These are phyloP conservation scores for Thaumetopoea pityocampa DNA, from an alignment of 1,140 invertebrate species.

Conservation along the genomic window DNA sequence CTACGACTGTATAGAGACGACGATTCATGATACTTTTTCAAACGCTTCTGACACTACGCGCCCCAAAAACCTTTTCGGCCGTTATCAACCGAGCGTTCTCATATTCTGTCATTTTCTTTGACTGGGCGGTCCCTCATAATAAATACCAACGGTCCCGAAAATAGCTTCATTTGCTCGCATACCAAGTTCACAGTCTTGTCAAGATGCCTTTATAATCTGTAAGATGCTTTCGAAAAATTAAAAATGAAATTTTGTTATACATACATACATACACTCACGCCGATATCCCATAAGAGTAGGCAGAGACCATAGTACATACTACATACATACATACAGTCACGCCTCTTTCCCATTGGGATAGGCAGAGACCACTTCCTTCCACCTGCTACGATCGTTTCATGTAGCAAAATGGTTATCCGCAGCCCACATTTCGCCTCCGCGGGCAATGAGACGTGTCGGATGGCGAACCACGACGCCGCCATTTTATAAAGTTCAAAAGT, in stretches of 20 bases:
- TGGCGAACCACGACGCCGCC: too few relatives aligned
- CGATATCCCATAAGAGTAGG: too few relatives aligned
- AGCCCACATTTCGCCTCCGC: too few relatives aligned
- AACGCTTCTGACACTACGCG: conserved; percentile 13
- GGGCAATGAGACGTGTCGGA: too few relatives aligned
- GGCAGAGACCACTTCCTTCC: too few relatives aligned
- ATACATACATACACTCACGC: too few relatives aligned
- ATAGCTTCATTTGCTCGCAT: conserved; percentile 12
- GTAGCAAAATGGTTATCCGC: too few relatives aligned
- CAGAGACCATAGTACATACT: too few relatives aligned
- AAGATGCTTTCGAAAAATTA: neutral
- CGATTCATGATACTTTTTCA: conserved; percentile 28
- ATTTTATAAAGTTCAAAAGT: too few relatives aligned
- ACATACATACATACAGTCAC: too few relatives aligned
- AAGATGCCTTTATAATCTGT: neutral
- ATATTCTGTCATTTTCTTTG: conserved; percentile 22
- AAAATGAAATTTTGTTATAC: conserved; percentile 1
- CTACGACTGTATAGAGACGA: conserved; percentile 9
- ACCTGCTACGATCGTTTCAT: too few relatives aligned
- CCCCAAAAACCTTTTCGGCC: conserved; percentile 23
- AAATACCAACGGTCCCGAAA: conserved; percentile 10
- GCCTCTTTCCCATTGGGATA: too few relatives aligned
- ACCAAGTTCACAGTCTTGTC: conserved; percentile 4
- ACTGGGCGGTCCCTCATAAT: conserved; percentile 17
- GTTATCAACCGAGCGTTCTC: conserved; percentile 19